phyloP scores from a whole-genome alignment of 2,888 invertebrate genomes.

The Axea sp. region DNA sequence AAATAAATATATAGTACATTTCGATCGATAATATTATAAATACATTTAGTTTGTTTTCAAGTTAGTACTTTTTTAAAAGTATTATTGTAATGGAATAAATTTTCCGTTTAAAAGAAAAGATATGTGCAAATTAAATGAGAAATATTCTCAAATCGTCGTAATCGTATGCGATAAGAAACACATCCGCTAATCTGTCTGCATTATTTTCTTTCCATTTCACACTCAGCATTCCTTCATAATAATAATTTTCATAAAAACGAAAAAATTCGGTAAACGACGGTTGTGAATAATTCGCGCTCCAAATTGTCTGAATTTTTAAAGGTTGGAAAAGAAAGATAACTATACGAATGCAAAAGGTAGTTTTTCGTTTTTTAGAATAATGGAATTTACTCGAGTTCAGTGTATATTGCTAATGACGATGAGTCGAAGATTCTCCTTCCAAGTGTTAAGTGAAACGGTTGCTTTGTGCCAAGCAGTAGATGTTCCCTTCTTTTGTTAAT shows the following conservation, averaged over 20 bases:
- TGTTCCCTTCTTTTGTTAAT: constrained; percentile 20
- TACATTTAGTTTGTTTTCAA: too few species aligned
- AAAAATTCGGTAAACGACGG: constrained; percentile 1
- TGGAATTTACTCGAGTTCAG: constrained; percentile 22
- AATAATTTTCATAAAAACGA: constrained; percentile 4
- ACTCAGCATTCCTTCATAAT: neutral
- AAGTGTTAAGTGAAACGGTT: constrained; percentile 12
- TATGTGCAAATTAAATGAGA: neutral
- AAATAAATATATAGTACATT: too few species aligned
- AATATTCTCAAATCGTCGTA: neutral
- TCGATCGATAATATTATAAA: too few species aligned
- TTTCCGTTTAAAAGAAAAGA: too few species aligned
- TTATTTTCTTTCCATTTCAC: constrained; percentile 4
- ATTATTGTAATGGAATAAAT: too few species aligned
- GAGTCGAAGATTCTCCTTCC: constrained; percentile 4
- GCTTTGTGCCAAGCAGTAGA: constrained; percentile 5
- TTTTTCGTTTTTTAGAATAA: constrained; percentile 9
- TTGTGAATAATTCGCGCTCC: constrained; percentile 2
- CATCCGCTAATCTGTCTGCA: constrained; percentile 15
- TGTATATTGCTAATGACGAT: constrained; percentile 11
- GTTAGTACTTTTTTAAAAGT: too few species aligned
- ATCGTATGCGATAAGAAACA: constrained; percentile 13
- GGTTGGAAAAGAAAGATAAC: too few species aligned
- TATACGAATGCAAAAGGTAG: too few species aligned
- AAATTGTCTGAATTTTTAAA: constrained; percentile 1